A percentile compares a stretch with the other conserved stretches of the same genome.
Conservation (phyloP, 2,797 vertebrate species). For the Helicolenus hilgendorfi region DNA sequence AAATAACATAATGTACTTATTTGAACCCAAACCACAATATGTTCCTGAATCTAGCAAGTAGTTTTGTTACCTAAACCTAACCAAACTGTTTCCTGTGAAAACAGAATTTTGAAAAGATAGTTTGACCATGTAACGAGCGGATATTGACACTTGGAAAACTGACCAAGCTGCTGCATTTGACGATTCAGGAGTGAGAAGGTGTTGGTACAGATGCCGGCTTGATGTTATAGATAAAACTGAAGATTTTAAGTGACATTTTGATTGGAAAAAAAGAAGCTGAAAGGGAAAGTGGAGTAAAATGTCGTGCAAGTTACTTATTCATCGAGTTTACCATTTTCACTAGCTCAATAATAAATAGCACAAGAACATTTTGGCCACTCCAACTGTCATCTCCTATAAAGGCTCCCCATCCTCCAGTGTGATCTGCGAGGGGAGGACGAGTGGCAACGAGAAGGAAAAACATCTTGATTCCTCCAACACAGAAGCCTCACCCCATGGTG, state of each 20-base stretch:
- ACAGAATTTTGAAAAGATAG: too few relatives aligned
- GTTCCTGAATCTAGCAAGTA: not conserved
- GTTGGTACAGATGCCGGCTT: not conserved
- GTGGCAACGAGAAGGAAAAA: conserved; percentile 72
- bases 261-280: not conserved
- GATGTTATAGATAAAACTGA: not conserved
- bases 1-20: not conserved
- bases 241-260: not conserved
- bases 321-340: conserved; percentile 86
- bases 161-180: not conserved
- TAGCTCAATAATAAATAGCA: conserved; percentile 91
- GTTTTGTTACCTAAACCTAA: not conserved
- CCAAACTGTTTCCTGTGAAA: too few relatives aligned
- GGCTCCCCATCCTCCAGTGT: conserved; percentile 71
- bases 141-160: not conserved
- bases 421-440: conserved; percentile 76
- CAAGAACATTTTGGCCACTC: conserved; percentile 83
- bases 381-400: conserved; percentile 86
- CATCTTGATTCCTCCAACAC: conserved; percentile 78
- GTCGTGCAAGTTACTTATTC: conserved; percentile 75
- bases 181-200: not conserved
- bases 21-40: not conserved
- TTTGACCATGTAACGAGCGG: too few relatives aligned
- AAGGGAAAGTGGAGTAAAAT: not conserved
- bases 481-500: conserved; percentile 92